Evolutionary conservation across 2,113 vertebrate species (phyloP).

Genomic region (Macquaria ambigua): DNA sequence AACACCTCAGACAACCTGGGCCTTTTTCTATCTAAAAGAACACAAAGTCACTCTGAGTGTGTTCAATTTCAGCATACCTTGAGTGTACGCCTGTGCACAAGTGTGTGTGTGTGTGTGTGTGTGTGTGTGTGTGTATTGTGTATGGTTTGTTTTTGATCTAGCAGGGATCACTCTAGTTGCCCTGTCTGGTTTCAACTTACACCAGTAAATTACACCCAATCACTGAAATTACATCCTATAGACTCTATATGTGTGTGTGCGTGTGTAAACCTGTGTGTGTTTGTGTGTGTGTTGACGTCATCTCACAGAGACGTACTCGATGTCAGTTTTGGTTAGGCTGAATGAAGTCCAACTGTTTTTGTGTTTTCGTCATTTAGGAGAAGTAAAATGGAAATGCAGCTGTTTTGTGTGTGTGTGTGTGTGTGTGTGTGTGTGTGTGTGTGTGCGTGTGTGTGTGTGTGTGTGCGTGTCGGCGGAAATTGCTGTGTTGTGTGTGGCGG

Average conservation of each 20-base stretch:
- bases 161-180: constrained; percentile 71
- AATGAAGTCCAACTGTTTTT: constrained; percentile 81
- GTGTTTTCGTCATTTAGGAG: constrained; percentile 82
- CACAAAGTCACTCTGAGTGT: not conserved
- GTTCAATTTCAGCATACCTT: constrained; percentile 10
- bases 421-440: constrained; percentile 20
- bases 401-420: constrained; percentile 58
- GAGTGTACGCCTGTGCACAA: not conserved
- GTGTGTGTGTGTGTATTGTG: constrained; percentile 1
- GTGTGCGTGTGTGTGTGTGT: constrained; percentile 26
- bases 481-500: constrained; percentile 56
- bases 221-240: constrained; percentile 84
- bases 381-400: constrained; percentile 80
- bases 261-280: constrained; percentile 18
- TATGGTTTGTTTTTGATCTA: constrained; percentile 74
- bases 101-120: not conserved
- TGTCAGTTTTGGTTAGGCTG: constrained; percentile 84
- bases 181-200: constrained; percentile 83
- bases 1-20: constrained; percentile 33
- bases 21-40: constrained; percentile 20
- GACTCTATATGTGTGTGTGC: constrained; percentile 54
- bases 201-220: constrained; percentile 86
- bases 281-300: constrained; percentile 78
- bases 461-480: constrained; percentile 49
- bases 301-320: constrained; percentile 68